These are phyloP conservation scores for Drosophila lutescens DNA, from an alignment of 2,888 invertebrate species.

Conservation along the genomic window DNA sequence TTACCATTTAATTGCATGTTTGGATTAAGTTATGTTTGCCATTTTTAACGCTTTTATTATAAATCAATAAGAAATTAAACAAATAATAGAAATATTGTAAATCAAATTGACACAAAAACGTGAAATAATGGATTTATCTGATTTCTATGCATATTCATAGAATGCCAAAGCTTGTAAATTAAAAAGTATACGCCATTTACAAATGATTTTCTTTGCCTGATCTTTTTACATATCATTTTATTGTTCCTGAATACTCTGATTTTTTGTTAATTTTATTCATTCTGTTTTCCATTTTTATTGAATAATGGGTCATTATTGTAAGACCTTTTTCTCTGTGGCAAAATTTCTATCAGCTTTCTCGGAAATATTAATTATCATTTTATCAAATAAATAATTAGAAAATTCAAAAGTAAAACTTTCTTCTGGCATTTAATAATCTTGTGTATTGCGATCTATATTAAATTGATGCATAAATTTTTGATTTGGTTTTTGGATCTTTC, in stretches of 20 bases:
- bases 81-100: slow-evolving; percentile 69
- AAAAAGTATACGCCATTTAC: slow-evolving; percentile 44
- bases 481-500: slow-evolving; percentile 7
- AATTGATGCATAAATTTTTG: not conserved
- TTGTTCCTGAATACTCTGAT: slow-evolving; percentile 39
- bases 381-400: not conserved
- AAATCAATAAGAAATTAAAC: slow-evolving; percentile 65
- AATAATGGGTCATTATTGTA: not conserved
- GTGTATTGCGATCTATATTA: not conserved
- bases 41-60: slow-evolving; percentile 63
- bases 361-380: not conserved
- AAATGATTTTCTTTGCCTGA: slow-evolving; percentile 45
- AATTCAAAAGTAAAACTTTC: not conserved
- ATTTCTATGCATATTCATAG: slow-evolving; percentile 36
- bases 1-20: slow-evolving; percentile 49
- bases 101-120: slow-evolving; percentile 58
- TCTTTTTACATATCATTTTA: slow-evolving; percentile 16
- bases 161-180: slow-evolving; percentile 32
- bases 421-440: not conserved
- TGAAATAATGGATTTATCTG: slow-evolving; percentile 39
- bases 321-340: slow-evolving; percentile 1
- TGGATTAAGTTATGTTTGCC: slow-evolving; percentile 42
- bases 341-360: not conserved
- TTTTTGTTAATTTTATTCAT: slow-evolving; percentile 6
- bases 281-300: slow-evolving; percentile 11